These are phyloP conservation scores for Montipora foliosa DNA, from an alignment of 64 coral and sea anemone genomes.

Conservation along the genomic window DNA sequence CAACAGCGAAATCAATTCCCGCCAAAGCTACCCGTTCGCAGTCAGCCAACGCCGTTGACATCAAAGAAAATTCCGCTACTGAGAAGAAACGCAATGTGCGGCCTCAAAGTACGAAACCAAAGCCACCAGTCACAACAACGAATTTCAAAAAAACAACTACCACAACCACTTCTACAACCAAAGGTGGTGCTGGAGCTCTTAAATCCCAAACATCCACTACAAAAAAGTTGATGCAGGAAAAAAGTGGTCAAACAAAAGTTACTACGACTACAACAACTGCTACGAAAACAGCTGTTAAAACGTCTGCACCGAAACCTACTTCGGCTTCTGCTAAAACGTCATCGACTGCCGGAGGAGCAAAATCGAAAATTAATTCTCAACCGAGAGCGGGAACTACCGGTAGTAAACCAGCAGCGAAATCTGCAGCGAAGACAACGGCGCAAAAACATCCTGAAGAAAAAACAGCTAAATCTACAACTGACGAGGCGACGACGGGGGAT, in stretches of 20 bases:
- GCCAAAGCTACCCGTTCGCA: neutral
- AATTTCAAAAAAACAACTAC: slow-evolving; percentile 11
- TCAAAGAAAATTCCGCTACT: neutral
- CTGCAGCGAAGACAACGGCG: neutral
- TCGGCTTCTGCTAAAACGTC: slow-evolving; percentile 20
- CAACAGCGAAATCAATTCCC: too few relatives aligned
- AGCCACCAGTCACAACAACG: slow-evolving; percentile 10
- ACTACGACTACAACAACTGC: slow-evolving; percentile 38
- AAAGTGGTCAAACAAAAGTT: neutral
- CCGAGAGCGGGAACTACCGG: slow-evolving; percentile 2
- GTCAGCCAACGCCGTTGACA: slow-evolving; percentile 36
- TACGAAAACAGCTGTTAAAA: neutral
- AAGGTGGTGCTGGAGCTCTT: neutral
- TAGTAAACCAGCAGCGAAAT: neutral
- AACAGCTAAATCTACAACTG: neutral
- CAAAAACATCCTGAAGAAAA: neutral
- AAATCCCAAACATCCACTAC: slow-evolving; percentile 27
- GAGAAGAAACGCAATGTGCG: neutral
- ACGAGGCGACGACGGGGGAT: neutral
- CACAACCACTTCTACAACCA: slow-evolving; percentile 6
- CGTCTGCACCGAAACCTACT: neutral
- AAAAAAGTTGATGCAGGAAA: neutral
- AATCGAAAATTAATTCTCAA: slow-evolving; percentile 17
- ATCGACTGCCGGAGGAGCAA: neutral
- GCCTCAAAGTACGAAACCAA: slow-evolving; percentile 52